A percentile compares a stretch with the other conserved stretches of the same genome.
Evolutionary conservation across 37 sponge, comb jelly and placozoan genomes (phyloP).

Genomic region (Cladorhizidae sp.): DNA sequence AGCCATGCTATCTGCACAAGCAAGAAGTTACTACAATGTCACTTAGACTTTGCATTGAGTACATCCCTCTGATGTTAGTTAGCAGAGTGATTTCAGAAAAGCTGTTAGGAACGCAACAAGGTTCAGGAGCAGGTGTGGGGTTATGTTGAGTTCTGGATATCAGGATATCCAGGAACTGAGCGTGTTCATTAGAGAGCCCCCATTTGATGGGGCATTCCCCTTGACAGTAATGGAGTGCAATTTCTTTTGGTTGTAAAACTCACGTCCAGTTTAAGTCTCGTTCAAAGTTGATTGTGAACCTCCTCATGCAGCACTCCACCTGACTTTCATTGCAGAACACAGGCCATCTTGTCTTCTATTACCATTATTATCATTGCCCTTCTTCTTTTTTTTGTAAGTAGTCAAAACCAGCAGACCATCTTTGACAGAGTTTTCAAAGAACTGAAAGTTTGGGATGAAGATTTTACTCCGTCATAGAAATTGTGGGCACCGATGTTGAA

Average conservation of each 20-base stretch:
- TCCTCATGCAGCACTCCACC: conserved; percentile 22
- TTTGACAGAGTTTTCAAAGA: neutral
- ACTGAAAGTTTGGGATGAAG: neutral
- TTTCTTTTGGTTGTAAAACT: conserved; percentile 26
- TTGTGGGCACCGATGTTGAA: neutral
- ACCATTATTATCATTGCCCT: neutral
- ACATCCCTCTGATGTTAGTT: neutral
- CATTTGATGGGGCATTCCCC: conserved; percentile 47
- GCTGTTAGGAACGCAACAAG: conserved; percentile 64
- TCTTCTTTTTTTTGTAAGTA: neutral
- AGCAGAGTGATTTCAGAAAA: conserved; percentile 1
- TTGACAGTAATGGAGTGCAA: conserved; percentile 11
- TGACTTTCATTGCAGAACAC: neutral
- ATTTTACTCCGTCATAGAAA: neutral
- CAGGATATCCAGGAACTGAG: conserved; percentile 17
- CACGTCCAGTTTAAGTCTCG: conserved; percentile 53
- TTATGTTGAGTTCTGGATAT: conserved; percentile 24
- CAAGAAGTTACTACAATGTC: conserved; percentile 13
- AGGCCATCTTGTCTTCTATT: neutral
- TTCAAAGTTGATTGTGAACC: conserved; percentile 34
- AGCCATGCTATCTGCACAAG: conserved; percentile 40
- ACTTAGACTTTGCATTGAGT: neutral
- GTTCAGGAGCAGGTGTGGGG: conserved; percentile 63
- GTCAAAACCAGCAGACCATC: neutral
- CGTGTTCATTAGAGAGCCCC: conserved; percentile 1